phyloP scores from a whole-genome alignment of 2,888 invertebrate species.

The Habrosyne pyritoides region DNA sequence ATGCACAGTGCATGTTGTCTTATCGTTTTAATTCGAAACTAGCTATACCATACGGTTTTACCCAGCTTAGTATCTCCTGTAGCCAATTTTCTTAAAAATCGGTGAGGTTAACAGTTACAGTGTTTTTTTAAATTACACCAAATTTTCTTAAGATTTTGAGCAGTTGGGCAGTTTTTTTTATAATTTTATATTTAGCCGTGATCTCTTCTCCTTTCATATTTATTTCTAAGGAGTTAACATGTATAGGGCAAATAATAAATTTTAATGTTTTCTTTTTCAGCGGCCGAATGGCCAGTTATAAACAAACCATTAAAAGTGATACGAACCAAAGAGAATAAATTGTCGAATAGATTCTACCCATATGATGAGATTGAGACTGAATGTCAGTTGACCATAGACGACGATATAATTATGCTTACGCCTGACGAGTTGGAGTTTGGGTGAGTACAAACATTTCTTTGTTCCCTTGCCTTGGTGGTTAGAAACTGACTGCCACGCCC shows the following conservation, averaged over 20 bases:
- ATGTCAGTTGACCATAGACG: conserved; percentile 96
- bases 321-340: conserved; percentile 93
- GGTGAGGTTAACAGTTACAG: too few species aligned
- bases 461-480: too few species aligned
- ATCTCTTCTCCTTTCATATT: too few species aligned
- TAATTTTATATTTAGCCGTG: too few species aligned
- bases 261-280: conserved; percentile 76
- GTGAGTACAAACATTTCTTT: conserved; percentile 75
- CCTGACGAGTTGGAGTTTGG: conserved; percentile 98
- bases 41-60: background rate
- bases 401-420: conserved; percentile 97
- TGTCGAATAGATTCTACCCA: conserved; percentile 98
- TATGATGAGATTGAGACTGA: conserved; percentile 98
- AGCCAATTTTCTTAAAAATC: too few species aligned
- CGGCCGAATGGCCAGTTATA: conserved; percentile 94
- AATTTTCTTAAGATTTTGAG: too few species aligned
- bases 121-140: too few species aligned
- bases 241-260: conserved; percentile 9
- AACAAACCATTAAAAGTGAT: conserved; percentile 95
- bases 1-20: background rate
- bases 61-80: too few species aligned
- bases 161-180: too few species aligned
- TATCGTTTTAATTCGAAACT: background rate
- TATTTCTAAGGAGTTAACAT: background rate
- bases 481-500: too few species aligned